Evolutionary conservation across 2,888 invertebrate genomes (phyloP).

Genomic region (Drosophila emarginata): DNA sequence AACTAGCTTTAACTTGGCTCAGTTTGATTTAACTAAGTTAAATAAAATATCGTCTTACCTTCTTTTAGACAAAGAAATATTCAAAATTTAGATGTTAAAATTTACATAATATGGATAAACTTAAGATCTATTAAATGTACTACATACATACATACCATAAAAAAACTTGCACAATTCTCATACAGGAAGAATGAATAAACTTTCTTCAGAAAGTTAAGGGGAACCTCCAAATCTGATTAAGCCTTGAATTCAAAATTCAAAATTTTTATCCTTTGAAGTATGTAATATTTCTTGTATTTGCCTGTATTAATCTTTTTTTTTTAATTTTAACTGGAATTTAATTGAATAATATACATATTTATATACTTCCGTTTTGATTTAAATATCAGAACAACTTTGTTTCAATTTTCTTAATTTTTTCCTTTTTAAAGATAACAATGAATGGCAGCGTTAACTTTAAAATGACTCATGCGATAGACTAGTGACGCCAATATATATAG

Average conservation of each 20-base stretch:
- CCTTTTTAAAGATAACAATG: too few relatives aligned
- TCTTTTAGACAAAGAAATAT: too few relatives aligned
- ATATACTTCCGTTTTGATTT: background rate
- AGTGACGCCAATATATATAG: constrained; percentile 24
- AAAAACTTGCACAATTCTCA: background rate
- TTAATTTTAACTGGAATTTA: constrained; percentile 1
- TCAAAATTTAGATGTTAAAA: too few relatives aligned
- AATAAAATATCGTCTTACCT: too few relatives aligned
- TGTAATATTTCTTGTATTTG: background rate
- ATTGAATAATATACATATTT: too few relatives aligned
- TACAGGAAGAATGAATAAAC: background rate
- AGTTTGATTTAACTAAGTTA: too few relatives aligned
- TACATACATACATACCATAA: background rate
- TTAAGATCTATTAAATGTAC: background rate
- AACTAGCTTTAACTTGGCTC: too few relatives aligned
- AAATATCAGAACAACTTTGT: background rate
- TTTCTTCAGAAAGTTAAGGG: background rate
- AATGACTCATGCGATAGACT: constrained; percentile 38
- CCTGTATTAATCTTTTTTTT: background rate
- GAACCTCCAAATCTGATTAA: background rate
- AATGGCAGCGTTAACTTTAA: constrained; percentile 5
- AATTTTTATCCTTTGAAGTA: background rate
- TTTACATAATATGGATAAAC: too few relatives aligned
- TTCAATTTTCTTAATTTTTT: too few relatives aligned
- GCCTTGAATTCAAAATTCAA: background rate